Base-by-base conservation (phyloP, 2,797 vertebrate genomes). In the Leptodactylus fallax region DNA sequence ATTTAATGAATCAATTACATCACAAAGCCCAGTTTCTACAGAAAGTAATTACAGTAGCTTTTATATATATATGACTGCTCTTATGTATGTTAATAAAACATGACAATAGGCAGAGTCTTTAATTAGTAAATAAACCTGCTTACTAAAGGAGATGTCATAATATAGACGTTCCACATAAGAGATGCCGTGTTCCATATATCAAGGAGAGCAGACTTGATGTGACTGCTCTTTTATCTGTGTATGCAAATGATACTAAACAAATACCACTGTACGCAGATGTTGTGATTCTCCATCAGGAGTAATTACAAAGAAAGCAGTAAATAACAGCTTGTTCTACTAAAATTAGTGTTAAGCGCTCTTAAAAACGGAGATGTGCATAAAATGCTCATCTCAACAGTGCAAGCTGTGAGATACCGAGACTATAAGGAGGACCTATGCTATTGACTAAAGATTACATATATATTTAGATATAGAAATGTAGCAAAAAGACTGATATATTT, bases 231-330 rank as follows among this genome's bases (percentile, higher is more conserved):
- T 85, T 74, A 85, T 63, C 83, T 71, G 23, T 49, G 49, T 83
- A 58, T 87, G 63, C 79, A 82, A 87, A 82, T 63, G 23, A 87
- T 36, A 77, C 79, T 82, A 61, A 87, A 81, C 53, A 76, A 82
- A 69, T 49, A 60, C 55, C 72, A 67, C 78, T 51, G 27, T 45
- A 63, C 27, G 17, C 63, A 81, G 74, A 85, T 72, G 67, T 88
- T 88, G 83, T 85, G 87, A 85, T 78, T 79, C 74, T 58, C 85
- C 27, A 51, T 87, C 79, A 81, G 23, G 27, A 53, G 47, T 82
- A 82, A 87, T 87, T 87, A 82, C 56, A 51, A 69, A 87, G 56
- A 81, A 67, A 47, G 58, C 79, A 87, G 86, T 87, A 82, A 87
- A 87, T 77, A 63, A 82, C 79, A 63, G 79, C 56, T 82, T 49